Conservation (phyloP, 2,113 vertebrate species). For the Castor canadensis region DNA sequence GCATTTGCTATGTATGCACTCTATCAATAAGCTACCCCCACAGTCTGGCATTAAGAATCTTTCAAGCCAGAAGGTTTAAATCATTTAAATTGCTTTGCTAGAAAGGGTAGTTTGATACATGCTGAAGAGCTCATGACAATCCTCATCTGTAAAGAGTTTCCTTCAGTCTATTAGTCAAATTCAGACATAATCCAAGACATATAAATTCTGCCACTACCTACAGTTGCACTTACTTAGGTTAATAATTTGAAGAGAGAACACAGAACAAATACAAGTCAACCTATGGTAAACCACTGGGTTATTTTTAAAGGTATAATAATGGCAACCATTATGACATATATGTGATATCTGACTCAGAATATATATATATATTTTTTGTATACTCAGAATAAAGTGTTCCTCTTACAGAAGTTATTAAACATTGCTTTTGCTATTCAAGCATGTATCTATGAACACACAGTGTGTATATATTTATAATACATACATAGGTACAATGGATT, state of each 20-base stretch:
- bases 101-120: not conserved
- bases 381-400: not conserved
- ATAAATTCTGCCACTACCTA: not conserved
- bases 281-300: not conserved
- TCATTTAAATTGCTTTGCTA: not conserved
- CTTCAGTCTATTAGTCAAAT: not conserved
- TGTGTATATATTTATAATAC: not conserved
- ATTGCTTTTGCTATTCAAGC: not conserved
- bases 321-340: not conserved
- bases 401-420: not conserved
- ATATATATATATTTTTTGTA: not conserved
- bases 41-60: not conserved
- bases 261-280: not conserved
- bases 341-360: not conserved
- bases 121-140: not conserved
- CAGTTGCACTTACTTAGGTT: not conserved
- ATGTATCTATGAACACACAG: no score
- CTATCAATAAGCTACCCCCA: not conserved
- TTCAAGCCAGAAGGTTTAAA: not conserved
- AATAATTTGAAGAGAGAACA: not conserved
- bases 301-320: not conserved
- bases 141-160: not conserved
- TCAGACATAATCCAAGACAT: not conserved
- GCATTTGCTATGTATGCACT: rapidly evolving
- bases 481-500: not conserved